Evolutionary conservation across 2,797 vertebrate species (phyloP).

Genomic region (Rhinoraja longicauda): DNA sequence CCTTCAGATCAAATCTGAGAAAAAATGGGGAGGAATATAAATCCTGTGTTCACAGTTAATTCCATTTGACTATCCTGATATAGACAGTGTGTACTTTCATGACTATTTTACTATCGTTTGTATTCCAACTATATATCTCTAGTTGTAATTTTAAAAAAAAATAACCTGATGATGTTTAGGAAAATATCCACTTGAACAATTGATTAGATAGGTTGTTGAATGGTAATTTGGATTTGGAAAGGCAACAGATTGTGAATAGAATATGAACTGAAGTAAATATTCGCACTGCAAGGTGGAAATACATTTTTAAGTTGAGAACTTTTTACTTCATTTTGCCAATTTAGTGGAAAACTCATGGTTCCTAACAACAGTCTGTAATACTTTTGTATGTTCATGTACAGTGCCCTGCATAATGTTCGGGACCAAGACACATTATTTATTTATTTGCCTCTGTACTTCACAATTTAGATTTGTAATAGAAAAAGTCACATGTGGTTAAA

Average conservation of each 20-base stretch:
- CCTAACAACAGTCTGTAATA: neutral
- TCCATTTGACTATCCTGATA: neutral
- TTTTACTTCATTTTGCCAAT: neutral
- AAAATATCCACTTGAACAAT: neutral
- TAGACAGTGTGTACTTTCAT: neutral
- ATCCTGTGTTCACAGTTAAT: neutral
- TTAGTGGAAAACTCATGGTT: neutral
- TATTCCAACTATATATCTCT: neutral
- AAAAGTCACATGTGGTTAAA: no score
- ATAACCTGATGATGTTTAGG: neutral
- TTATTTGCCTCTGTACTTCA: no score
- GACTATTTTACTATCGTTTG: neutral
- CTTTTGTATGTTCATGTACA: conserved; percentile 23
- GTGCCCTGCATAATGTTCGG: no score
- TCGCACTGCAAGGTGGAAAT: neutral
- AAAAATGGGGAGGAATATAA: neutral
- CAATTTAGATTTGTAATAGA: no score
- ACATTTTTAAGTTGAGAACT: neutral
- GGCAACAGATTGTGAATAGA: neutral
- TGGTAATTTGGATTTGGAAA: neutral
- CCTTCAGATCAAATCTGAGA: neutral
- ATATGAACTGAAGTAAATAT: neutral
- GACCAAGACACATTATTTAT: no score
- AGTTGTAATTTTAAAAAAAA: no score
- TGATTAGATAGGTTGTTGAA: neutral